phyloP scores from a whole-genome alignment of 2,113 vertebrate genomes.

The Pygoscelis antarcticus region DNA sequence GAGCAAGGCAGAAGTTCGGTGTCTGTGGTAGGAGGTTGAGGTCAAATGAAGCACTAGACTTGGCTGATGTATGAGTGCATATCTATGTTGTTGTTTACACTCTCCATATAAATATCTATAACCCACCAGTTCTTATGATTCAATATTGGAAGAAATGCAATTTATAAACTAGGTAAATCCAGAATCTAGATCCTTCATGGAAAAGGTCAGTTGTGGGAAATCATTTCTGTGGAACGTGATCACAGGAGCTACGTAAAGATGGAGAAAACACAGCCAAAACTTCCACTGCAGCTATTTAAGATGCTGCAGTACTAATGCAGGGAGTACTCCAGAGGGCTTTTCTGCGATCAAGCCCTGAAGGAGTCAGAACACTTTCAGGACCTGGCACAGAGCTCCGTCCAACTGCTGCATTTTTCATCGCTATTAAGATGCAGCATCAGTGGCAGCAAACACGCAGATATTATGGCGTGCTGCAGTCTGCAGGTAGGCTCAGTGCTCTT shows the following conservation, averaged over 20 bases:
- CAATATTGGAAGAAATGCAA: neutral
- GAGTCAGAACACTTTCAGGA: neutral
- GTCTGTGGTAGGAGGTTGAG: neutral
- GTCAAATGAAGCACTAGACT: neutral
- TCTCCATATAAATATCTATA: neutral
- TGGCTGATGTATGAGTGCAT: neutral
- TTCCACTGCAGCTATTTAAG: neutral
- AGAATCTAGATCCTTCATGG: neutral
- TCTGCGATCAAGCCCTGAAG: neutral
- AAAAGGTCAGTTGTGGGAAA: neutral
- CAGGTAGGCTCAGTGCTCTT: fast-evolving
- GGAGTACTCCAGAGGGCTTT: neutral
- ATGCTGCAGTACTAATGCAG: neutral
- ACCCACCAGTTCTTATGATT: neutral
- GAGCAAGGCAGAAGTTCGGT: neutral
- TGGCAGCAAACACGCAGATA: fast-evolving
- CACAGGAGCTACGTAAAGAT: neutral
- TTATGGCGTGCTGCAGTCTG: neutral
- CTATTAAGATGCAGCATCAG: neutral
- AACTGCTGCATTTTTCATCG: neutral
- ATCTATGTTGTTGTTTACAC: neutral
- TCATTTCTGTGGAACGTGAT: fast-evolving
- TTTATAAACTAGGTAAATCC: neutral
- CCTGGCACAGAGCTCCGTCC: neutral
- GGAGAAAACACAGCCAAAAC: neutral